Base-by-base conservation (phyloP, 2,113 vertebrate species). In the Mus pahari region DNA sequence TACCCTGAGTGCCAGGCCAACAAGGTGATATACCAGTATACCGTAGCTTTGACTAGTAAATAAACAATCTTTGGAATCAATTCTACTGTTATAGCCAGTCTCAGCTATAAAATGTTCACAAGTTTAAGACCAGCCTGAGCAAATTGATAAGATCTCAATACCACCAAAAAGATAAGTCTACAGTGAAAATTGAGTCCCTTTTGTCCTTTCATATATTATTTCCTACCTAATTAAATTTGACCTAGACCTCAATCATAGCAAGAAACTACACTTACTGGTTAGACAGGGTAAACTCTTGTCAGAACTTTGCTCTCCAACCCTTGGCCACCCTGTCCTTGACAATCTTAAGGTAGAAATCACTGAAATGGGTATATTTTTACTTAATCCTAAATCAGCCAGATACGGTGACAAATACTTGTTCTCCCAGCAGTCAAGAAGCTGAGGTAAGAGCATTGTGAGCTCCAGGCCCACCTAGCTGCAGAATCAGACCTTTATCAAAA, bases 181-280 rank as follows among this genome's bases (percentile, higher is more conserved):
- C 82, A 64, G 17, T 91, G 77, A 88, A 94, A 89, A 83, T 89
- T 19, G 68, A 94, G 12, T 77, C 33, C 20, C 50, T 45, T 2
- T 62, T 93, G 50, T 48, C n/a, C 83, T 73, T 94, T 92, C 77
- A 68, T 70, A 20, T 92, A n/a, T 55, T 74, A 78, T 26, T 70
- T 95, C 53, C 89, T 94, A 17, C 55, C 71, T 82, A 58, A 58
- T 73, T 90, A 95, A 87, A 31, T 86, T 39, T 53, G 36, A 64
- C 33, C 70, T 68, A 70, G 33, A 60, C 68, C n/a, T 79, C 70
- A 70, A 11, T 58, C 88, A 45, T 6, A 64, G 60, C 53, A 66
- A 77, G 50, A 81, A 55, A 64, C 53, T 86, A 4, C 26, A 68
- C 39, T 71, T 1, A 10, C 20, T 74, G 4, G 20, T 86, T 60